These are phyloP conservation scores for Oophaga sylvatica DNA, from an alignment of 2,797 vertebrate genomes.

Conservation along the genomic window DNA sequence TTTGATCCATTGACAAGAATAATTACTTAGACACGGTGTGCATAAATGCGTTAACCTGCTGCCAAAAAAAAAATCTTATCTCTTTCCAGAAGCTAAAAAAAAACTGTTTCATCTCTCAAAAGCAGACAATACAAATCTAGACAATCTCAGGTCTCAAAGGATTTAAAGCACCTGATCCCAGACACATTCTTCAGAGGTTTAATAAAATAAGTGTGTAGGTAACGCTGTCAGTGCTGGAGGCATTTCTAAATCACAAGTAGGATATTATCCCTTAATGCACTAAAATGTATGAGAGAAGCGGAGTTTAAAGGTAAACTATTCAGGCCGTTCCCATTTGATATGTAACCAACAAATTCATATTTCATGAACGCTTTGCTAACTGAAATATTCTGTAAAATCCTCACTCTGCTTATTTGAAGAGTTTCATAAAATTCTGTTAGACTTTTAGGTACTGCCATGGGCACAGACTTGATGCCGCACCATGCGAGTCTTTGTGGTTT, in stretches of 20 bases:
- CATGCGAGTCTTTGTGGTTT: too few relatives aligned
- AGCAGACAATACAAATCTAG: conserved; percentile 50
- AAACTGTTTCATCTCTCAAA: conserved; percentile 42
- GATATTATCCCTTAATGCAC: conserved; percentile 9
- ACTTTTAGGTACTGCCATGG: too few relatives aligned
- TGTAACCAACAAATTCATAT: background rate
- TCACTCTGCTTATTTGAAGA: background rate
- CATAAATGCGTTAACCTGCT: background rate
- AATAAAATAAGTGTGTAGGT: conserved; percentile 26
- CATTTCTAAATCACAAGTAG: conserved; percentile 29
- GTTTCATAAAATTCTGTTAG: background rate
- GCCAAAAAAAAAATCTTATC: conserved; percentile 44
- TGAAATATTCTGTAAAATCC: conserved; percentile 2
- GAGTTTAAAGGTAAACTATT: background rate
- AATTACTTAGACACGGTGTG: conserved; percentile 48
- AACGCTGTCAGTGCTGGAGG: conserved; percentile 24
- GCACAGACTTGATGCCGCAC: too few relatives aligned
- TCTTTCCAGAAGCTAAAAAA: conserved; percentile 26
- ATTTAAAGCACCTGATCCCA: conserved; percentile 43
- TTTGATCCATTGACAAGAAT: conserved; percentile 29
- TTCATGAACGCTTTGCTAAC: background rate
- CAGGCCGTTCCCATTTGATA: background rate
- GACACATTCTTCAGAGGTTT: conserved; percentile 52
- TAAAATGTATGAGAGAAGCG: background rate
- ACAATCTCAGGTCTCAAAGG: conserved; percentile 47